Evolutionary conservation across 2,888 invertebrate species (phyloP), one percentile per base, ranked within the genome.

Genomic region (Corythucha ciliata): DNA sequence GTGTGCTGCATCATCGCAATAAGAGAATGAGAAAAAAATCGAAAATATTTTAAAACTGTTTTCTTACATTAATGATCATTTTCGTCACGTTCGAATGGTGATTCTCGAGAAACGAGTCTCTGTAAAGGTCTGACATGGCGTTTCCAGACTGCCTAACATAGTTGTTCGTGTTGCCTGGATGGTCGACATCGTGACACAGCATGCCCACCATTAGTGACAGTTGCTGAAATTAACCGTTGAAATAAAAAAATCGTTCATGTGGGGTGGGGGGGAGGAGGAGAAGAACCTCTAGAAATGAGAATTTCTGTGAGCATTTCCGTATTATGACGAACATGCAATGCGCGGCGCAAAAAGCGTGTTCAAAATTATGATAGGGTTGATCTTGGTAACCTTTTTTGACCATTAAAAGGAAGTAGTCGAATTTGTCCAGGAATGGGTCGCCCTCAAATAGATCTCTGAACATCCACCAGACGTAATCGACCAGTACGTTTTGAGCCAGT

Each of bases 181-280:
- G 79, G 66, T 79, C 79, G 40, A 78, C 59, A 64, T 80, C 79
- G 61, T 80, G 80, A 62, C 77, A 75, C 1, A 79, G 62, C 0
- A 77, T 74, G 0, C 76, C 70, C 32, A 78, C 62, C 67, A 79
- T 69, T 25, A 80, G 65, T 0, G 72, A 73, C 53, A 72, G 69
- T 1, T 69, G 68, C 77, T 78, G 55, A 48, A 63, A 52, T 36
- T 24, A 7, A 42, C 4, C 10, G 26, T 7, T 12, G 7, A 8
- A 40, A 22, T 24, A 33, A 25, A 55, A 42, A 44, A 49, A 34
- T 58, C 61, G n/a, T 45, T 26, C 12, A 27, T 25, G 18, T 34
- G 18, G 18, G 18, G 18, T 34, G 16, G 18, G 34, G 14, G 34
- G 10, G 4, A 34, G 4, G 14, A 14, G 14, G 10, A 34, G 4